A percentile compares a stretch with the other conserved stretches of the same genome.
These are phyloP conservation scores for Neosilurus hyrtlii DNA, from an alignment of 2,797 vertebrate genomes.

Conservation along the genomic window DNA sequence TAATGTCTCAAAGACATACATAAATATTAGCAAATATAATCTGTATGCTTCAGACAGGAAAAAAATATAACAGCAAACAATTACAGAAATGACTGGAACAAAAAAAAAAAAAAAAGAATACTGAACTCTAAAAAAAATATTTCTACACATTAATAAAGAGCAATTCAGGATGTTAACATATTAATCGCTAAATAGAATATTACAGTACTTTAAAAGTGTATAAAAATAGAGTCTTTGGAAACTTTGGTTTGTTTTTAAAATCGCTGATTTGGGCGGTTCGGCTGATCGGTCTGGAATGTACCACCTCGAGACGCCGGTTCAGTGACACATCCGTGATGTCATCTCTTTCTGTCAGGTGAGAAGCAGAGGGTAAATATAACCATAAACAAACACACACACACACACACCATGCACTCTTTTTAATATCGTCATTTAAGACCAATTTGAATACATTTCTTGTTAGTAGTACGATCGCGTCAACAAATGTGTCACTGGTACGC, in stretches of 20 bases:
- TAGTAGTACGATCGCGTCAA: not conserved
- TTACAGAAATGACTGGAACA: constrained; percentile 66
- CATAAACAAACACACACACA: not conserved
- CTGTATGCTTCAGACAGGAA: constrained; percentile 62
- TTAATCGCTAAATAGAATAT: constrained; percentile 71
- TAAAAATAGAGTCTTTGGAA: constrained; percentile 79
- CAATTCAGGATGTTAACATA: constrained; percentile 54
- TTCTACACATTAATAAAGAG: constrained; percentile 53
- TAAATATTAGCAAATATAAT: constrained; percentile 67
- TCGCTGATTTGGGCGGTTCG: constrained; percentile 60
- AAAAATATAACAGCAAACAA: constrained; percentile 37
- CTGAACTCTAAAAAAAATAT: constrained; percentile 66
- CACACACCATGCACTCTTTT: not conserved
- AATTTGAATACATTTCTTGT: not conserved
- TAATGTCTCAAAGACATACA: constrained; percentile 68
- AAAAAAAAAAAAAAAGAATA: constrained; percentile 63
- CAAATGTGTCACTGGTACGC: not conserved
- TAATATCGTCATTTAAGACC: not conserved
- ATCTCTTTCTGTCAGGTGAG: constrained; percentile 87
- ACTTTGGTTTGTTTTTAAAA: constrained; percentile 62
- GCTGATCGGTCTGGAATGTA: constrained; percentile 38
- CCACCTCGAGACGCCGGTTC: constrained; percentile 56
- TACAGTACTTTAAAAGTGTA: constrained; percentile 77
- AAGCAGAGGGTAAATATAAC: not conserved
- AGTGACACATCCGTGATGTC: constrained; percentile 94